Conservation (phyloP, 2,113 vertebrate species). For the Menidia beryllina region DNA sequence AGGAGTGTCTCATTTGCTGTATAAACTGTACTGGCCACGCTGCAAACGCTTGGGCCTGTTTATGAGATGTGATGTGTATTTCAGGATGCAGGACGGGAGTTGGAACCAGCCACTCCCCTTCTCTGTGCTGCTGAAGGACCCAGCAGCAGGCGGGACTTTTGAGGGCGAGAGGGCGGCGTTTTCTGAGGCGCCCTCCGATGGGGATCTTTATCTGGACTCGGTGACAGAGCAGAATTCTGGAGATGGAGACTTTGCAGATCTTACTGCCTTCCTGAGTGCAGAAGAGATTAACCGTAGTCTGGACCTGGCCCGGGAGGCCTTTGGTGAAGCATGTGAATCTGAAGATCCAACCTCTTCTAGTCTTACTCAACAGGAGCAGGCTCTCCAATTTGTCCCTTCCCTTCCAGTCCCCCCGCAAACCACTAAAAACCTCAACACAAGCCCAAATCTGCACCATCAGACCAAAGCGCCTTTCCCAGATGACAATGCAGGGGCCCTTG, state of each 20-base stretch:
- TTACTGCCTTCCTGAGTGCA: slow-evolving; percentile 93
- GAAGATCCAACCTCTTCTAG: slow-evolving; percentile 61
- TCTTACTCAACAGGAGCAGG: slow-evolving; percentile 69
- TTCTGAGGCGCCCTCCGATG: slow-evolving; percentile 86
- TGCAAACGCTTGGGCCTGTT: slow-evolving; percentile 12
- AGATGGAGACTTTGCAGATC: slow-evolving; percentile 83
- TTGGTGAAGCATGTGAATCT: slow-evolving; percentile 72
- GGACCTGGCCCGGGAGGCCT: slow-evolving; percentile 91
- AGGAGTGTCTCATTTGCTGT: background rate
- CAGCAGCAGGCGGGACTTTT: slow-evolving; percentile 65
- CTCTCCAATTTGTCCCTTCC: slow-evolving; percentile 60
- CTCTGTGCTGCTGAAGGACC: slow-evolving; percentile 80
- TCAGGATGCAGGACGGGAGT: slow-evolving; percentile 88
- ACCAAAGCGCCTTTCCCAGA: slow-evolving; percentile 47
- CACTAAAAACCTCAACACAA: slow-evolving; percentile 64
- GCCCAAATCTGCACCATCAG: slow-evolving; percentile 40
- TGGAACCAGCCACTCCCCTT: slow-evolving; percentile 81
- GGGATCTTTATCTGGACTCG: slow-evolving; percentile 85
- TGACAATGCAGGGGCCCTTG: slow-evolving; percentile 48
- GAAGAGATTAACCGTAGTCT: slow-evolving; percentile 94
- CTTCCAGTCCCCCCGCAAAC: slow-evolving; percentile 29
- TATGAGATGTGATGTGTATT: slow-evolving; percentile 55
- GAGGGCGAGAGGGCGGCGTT: slow-evolving; percentile 75
- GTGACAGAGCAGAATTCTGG: slow-evolving; percentile 83
- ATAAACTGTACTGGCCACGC: background rate